Evolutionary conservation across 2,888 invertebrate genomes (phyloP), one percentile per base, ranked within the genome.

Genomic region (Cyclophora punctaria): DNA sequence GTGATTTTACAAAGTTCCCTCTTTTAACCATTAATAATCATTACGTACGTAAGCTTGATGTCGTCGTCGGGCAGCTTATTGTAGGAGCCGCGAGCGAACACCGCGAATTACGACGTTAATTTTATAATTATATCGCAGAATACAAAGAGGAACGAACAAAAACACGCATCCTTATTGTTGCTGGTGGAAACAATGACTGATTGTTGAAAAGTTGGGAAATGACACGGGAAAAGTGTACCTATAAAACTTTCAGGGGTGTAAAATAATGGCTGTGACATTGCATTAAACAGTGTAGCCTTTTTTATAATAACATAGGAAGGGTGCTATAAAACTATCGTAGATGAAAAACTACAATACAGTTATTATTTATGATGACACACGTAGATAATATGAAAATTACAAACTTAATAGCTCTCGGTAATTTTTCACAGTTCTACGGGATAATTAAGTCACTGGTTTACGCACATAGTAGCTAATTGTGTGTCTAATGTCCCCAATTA

Each of bases 21-120:
- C 70, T 75, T 71, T 74, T 67, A 51, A 67, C 69, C 76, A 81
- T 84, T 83, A 80, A 83, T 83, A 78, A 79, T 77, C 71, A 80
- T 83, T 81, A 80, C 5, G 37, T 37, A 37, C 37, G 37, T 37
- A 5, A 37, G 67, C 63, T 63, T 73, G 73, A 75, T 78, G 81
- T 71, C 64, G 81, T 71, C 64, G 69, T 66, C 54, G 55, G 63
- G 37, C 37, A 64, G 74, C 72, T 72, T 67, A 71, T 73, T 74
- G 69, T 71, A 64, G 63, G 59, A 62, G 63, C 62, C 62, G 64
- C 62, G 62, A 59, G 66, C 62, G 70, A 71, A 67, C 67, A 70
- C 65, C 65, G 70, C 73, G 80, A 81, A 81, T 83, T 82, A 81
- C 80, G 80, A 78, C 80, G 78, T 80, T 79, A 75, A 80, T 79